Base-by-base conservation (phyloP, 1,140 invertebrate species). In the Pachypsylla venusta region DNA sequence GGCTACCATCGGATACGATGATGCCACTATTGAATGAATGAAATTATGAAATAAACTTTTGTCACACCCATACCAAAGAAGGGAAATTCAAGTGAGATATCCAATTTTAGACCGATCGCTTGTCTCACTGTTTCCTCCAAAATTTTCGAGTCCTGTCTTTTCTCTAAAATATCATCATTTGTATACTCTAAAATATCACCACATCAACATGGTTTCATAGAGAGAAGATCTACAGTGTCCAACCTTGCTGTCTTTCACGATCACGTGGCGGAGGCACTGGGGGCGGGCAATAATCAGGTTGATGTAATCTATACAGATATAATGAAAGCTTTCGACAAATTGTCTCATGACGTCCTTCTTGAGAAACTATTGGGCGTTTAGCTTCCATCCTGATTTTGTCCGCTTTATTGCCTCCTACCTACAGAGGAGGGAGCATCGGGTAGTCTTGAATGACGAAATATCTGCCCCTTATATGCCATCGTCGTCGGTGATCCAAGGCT, bases 21-120 rank as follows among this genome's bases (percentile, higher is more conserved):
- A n/a, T n/a, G n/a, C n/a, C n/a, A n/a, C n/a, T n/a, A n/a, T n/a
- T n/a, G n/a, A n/a, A n/a, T n/a, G n/a, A n/a, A n/a, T n/a, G n/a
- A n/a, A n/a, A n/a, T n/a, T n/a, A n/a, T n/a, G n/a, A n/a, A n/a
- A n/a, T n/a, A n/a, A n/a, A n/a, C n/a, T n/a, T n/a, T n/a, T n/a
- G 54, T 55, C 5, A 55, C 26, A 5, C 54, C 54, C 14, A 22
- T 55, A 25, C 54, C 54, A n/a, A 55, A 55, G 25, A 55, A 55
- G n/a, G 4, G 19, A 14, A 2, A 55, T 5, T 19, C 19, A 24
- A 55, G 25, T 25, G 54, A 55, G 7, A 24, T 55, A n/a, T 25
- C 24, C 10, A n/a, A 19, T 14, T 27, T 19, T 25, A 55, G 54
- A 22, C 54, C 54, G 7, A 25, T 55, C 7, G n/a, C 54, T 5